phyloP scores from a whole-genome alignment of 2,888 invertebrate genomes.

The Ophraella communa region DNA sequence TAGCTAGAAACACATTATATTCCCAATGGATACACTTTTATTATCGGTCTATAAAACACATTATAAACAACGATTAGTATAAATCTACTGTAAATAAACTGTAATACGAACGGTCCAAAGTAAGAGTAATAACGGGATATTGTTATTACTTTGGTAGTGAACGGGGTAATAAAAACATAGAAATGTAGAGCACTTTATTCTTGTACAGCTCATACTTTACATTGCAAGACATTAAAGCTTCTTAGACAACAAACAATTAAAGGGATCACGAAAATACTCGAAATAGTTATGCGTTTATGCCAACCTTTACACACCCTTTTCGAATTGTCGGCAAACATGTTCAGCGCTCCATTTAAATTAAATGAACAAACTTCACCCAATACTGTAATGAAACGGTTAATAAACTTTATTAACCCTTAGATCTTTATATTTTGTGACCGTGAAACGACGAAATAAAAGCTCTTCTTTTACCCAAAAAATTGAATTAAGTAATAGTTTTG shows the following conservation, averaged over 20 bases:
- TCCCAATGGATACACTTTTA: no score
- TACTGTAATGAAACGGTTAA: background rate
- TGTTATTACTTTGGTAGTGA: background rate
- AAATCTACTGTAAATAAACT: no score
- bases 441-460: no score
- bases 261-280: background rate
- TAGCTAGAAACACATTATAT: no score
- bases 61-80: no score
- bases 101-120: no score
- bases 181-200: background rate
- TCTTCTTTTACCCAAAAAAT: no score
- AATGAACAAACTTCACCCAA: background rate
- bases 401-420: background rate
- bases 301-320: background rate
- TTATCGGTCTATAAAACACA: no score
- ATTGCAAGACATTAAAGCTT: background rate
- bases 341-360: background rate
- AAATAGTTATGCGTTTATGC: background rate
- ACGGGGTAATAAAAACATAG: background rate
- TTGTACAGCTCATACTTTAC: background rate
- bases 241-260: background rate
- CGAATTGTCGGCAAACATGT: background rate
- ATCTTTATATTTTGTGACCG: no score
- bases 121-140: no score
- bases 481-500: no score